Base-by-base conservation (phyloP, 2,888 invertebrate species). In the Macropis europaea region DNA sequence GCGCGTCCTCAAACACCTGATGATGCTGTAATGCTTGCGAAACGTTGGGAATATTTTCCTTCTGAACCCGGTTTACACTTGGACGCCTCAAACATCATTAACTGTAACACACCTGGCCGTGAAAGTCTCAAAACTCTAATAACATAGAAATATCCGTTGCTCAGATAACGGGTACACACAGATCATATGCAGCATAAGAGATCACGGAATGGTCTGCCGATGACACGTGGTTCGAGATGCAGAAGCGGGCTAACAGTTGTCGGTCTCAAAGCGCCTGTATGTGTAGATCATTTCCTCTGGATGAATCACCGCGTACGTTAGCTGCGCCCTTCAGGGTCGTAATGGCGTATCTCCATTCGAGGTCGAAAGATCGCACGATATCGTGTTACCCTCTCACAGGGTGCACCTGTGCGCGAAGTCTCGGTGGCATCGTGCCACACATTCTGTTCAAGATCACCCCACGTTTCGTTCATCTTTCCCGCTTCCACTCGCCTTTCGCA, bases 331-430 rank as follows among this genome's bases (percentile, higher is more conserved):
- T 79, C 70, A 52, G 53, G 75, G 56, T 70, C 52, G 57, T 47
- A 68, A 62, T 54, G 72, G 43, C 48, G 72, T 53, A 68, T 72
- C 73, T 67, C 45, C 22, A 22, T 28, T 36, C 64, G 76, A 57
- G 74, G 68, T 77, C 74, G 72, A 62, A 73, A 75, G 76, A 78
- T 84, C 84, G 71, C 85, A 84, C 85, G 85, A 83, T 82, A 81
- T 85, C 85, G 67, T 34, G 69, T 85, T 85, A 82, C 85, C 63
- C 64, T 72, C 57, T 70, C 28, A 42, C 54, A 67, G 69, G 73
- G 47, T 79, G 76, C 80, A 79, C 79, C 82, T 81, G 80, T 73
- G 82, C 75, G 43, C 73, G 42, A 32, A 64, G 50, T 62, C 73
- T 72, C 76, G 63, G 59, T 69, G 76, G 74, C 73, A 76, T 79